A percentile compares a stretch with the other conserved stretches of the same genome.
Conservation (phyloP, 1,140 invertebrate species). For the Trachelipus rathkii region DNA sequence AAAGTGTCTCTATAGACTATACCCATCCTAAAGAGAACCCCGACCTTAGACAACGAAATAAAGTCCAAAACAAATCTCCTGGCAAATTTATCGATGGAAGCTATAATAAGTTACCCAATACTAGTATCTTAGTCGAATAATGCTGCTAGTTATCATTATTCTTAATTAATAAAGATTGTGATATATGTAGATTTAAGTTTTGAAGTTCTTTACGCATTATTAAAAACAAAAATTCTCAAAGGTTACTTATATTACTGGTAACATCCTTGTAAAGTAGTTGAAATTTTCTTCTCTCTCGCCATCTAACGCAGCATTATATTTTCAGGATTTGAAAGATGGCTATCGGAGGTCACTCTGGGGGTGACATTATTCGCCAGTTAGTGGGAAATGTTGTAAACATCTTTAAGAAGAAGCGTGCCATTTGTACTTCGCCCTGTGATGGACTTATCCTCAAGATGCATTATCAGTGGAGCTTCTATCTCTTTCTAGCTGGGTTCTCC, state of each 20-base stretch:
- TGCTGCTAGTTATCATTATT: neutral
- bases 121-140: slow-evolving; percentile 28
- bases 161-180: too few species aligned
- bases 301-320: slow-evolving; percentile 13
- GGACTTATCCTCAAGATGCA: slow-evolving; percentile 33
- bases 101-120: slow-evolving; percentile 25
- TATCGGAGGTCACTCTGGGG: slow-evolving; percentile 27
- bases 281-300: neutral
- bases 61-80: slow-evolving; percentile 23
- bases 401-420: slow-evolving; percentile 31
- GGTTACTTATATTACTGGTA: neutral
- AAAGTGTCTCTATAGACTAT: slow-evolving; percentile 24
- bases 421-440: slow-evolving; percentile 30
- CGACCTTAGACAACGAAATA: slow-evolving; percentile 26
- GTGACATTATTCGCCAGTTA: slow-evolving; percentile 27
- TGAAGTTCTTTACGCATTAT: too few species aligned
- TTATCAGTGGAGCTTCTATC: slow-evolving; percentile 30
- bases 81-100: slow-evolving; percentile 21
- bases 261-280: neutral
- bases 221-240: too few species aligned
- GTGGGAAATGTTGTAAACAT: slow-evolving; percentile 32
- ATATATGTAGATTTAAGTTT: neutral
- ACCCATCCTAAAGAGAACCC: slow-evolving; percentile 6
- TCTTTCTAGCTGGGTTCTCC: slow-evolving; percentile 29
- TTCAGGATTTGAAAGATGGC: slow-evolving; percentile 33